A percentile compares a stretch with the other conserved stretches of the same genome.
Conservation (phyloP, 2,113 vertebrate genomes). For the Microcebus griseorufus region DNA sequence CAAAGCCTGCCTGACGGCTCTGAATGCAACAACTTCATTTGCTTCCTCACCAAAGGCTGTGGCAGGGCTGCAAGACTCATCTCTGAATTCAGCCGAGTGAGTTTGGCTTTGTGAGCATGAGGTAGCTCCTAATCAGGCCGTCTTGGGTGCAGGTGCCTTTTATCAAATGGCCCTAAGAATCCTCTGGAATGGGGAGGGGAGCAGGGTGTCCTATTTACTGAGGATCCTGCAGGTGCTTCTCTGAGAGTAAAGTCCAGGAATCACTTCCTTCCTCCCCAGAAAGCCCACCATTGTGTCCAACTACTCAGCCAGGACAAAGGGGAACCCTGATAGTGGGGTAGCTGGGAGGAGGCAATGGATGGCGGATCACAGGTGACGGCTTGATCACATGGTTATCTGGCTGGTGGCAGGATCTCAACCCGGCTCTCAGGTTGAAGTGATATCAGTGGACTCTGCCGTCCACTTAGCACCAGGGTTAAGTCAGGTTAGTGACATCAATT, state of each 20-base stretch:
- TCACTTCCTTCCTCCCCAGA: background rate
- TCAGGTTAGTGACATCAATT: background rate
- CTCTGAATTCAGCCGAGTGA: background rate
- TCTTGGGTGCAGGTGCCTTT: background rate
- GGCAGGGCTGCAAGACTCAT: no score
- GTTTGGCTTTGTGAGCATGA: background rate
- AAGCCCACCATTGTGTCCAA: background rate
- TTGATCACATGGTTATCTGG: background rate
- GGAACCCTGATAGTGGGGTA: background rate
- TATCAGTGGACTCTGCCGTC: background rate
- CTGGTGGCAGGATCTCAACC: background rate
- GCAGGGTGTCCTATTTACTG: background rate
- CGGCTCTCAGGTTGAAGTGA: background rate
- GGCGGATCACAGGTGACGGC: background rate
- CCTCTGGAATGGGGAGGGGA: background rate
- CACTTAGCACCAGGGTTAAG: background rate
- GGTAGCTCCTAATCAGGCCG: background rate
- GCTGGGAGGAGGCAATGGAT: background rate
- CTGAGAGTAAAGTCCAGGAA: background rate
- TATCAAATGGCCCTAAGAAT: background rate
- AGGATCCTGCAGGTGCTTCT: background rate
- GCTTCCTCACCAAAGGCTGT: background rate
- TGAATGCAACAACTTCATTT: background rate
- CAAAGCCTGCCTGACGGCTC: background rate
- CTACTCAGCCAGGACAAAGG: background rate